Percentiles rank a stretch among this genome's conserved stretches.
phyloP scores from a whole-genome alignment of 2,888 invertebrate species.

The Trachelus iudaicus region DNA sequence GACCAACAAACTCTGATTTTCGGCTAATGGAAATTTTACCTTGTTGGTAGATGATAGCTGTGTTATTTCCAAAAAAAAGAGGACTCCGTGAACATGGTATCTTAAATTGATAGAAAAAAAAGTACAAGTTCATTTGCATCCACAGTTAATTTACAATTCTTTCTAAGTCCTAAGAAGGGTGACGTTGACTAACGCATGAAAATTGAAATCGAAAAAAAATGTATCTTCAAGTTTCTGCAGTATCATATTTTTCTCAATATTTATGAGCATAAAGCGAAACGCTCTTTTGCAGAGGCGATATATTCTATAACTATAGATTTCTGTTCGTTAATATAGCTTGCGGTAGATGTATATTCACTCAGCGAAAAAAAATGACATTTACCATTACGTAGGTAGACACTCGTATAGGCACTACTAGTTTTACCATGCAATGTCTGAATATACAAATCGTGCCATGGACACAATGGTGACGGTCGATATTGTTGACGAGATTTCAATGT shows the following conservation, averaged over 20 bases:
- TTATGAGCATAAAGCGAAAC: background rate
- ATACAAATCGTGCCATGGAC: background rate
- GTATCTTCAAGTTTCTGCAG: background rate
- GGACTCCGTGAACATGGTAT: background rate
- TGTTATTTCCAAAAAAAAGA: background rate
- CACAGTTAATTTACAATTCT: too few species aligned
- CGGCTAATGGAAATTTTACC: background rate
- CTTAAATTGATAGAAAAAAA: background rate
- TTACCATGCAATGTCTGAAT: background rate
- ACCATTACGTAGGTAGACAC: background rate
- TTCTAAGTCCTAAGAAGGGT: too few species aligned
- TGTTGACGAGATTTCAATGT: background rate
- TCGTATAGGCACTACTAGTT: background rate
- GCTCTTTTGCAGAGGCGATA: background rate
- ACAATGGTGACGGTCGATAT: background rate
- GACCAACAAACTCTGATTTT: background rate
- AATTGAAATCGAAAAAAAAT: too few species aligned
- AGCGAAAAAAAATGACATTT: background rate
- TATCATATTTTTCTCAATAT: background rate
- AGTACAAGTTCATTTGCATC: constrained; percentile 26
- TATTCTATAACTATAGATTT: background rate
- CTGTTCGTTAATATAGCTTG: background rate
- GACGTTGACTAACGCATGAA: too few species aligned
- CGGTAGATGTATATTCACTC: background rate
- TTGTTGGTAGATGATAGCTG: background rate